phyloP scores from a whole-genome alignment of 2,888 invertebrate species.

The Euplagia quadripunctaria region DNA sequence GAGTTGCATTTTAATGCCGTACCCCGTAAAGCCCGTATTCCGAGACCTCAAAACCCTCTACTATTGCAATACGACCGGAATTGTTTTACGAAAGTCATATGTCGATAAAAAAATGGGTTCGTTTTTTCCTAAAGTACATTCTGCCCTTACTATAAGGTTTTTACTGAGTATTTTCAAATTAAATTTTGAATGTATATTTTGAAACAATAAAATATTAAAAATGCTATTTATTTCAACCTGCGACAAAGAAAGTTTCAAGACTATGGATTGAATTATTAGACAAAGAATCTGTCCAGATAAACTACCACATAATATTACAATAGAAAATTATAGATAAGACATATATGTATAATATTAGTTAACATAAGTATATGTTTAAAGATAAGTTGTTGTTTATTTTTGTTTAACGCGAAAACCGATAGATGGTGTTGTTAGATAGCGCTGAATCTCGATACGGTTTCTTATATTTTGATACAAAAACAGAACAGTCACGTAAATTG shows the following conservation, averaged over 20 bases:
- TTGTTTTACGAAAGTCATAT: slow-evolving; percentile 33
- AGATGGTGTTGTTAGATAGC: no score
- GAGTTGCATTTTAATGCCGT: slow-evolving; percentile 71
- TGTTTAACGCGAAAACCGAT: no score
- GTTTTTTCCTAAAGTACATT: background rate
- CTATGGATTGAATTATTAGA: background rate
- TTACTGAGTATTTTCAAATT: background rate
- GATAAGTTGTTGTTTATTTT: no score
- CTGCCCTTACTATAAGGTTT: background rate
- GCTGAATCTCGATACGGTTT: background rate
- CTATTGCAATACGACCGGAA: slow-evolving; percentile 48
- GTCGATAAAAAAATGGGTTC: slow-evolving; percentile 6
- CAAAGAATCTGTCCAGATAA: no score
- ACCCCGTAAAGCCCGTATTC: slow-evolving; percentile 53
- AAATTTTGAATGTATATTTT: background rate
- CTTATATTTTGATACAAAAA: background rate
- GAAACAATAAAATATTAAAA: background rate
- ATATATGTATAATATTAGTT: no score
- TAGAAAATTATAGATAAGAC: no score
- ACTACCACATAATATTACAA: no score
- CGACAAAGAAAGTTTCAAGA: background rate
- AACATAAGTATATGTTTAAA: no score
- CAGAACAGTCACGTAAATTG: background rate
- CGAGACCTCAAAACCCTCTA: slow-evolving; percentile 47
- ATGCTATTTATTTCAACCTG: background rate